A percentile compares a stretch with the other conserved stretches of the same genome.
Conservation (phyloP, 2,113 vertebrate species). For the Clarias batrachus region DNA sequence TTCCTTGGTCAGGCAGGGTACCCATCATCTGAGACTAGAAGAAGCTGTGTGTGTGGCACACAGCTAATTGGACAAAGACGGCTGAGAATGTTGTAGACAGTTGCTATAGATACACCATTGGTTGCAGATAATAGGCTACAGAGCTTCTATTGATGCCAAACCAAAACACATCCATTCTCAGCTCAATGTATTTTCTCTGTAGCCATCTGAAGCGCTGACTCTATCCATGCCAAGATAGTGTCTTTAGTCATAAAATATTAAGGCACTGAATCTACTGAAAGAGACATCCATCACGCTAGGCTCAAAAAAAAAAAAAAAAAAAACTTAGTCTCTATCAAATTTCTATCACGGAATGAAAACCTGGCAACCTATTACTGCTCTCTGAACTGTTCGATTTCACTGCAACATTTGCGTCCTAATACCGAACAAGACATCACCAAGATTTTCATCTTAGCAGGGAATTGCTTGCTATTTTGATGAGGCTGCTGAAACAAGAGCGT, state of each 20-base stretch:
- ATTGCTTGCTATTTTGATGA: background rate
- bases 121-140: background rate
- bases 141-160: background rate
- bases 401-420: background rate
- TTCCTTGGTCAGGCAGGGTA: background rate
- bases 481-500: background rate
- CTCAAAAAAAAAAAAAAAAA: background rate
- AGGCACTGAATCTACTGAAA: background rate
- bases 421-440: background rate
- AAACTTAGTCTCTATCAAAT: background rate
- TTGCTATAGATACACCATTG: background rate
- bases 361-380: background rate
- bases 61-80: background rate
- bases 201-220: background rate
- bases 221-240: background rate
- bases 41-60: background rate
- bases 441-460: constrained; percentile 1
- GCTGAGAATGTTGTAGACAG: background rate
- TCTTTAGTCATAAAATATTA: background rate
- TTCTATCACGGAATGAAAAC: background rate
- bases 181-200: background rate
- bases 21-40: background rate
- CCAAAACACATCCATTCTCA: background rate
- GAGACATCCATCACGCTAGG: background rate
- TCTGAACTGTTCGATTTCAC: background rate